phyloP scores from a whole-genome alignment of 1,140 invertebrate species.

The Microplitis mediator region DNA sequence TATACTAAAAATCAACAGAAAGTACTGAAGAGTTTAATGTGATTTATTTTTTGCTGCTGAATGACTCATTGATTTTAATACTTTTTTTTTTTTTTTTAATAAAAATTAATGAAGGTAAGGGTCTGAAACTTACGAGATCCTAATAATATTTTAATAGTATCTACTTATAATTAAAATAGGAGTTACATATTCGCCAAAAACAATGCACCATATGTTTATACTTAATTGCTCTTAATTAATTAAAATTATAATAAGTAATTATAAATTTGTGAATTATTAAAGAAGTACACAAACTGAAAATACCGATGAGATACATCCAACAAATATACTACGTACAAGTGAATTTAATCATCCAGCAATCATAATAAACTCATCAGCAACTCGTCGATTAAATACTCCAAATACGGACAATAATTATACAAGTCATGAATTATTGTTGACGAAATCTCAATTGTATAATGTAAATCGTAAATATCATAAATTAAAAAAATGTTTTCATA shows the following conservation, averaged over 20 bases:
- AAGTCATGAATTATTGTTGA: constrained; percentile 38
- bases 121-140: neutral
- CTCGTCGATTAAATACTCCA: neutral
- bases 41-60: too few relatives aligned
- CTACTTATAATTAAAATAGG: too few relatives aligned
- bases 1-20: too few relatives aligned
- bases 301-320: constrained; percentile 26
- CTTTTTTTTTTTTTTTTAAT: too few relatives aligned
- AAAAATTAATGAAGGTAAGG: neutral
- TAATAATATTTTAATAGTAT: neutral
- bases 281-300: constrained; percentile 46
- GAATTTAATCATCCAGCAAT: constrained; percentile 30
- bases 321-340: constrained; percentile 23
- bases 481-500: constrained; percentile 53
- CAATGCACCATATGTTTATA: too few relatives aligned
- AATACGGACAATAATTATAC: constrained; percentile 8
- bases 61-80: too few relatives aligned
- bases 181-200: too few relatives aligned
- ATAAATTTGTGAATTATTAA: constrained; percentile 11
- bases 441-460: constrained; percentile 41
- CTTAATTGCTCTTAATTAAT: neutral
- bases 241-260: neutral
- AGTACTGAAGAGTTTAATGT: too few relatives aligned
- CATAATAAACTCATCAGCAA: constrained; percentile 18
- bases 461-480: constrained; percentile 50